Evolutionary conservation across 2,113 vertebrate species (phyloP).

Genomic region (Rattus rattus): DNA sequence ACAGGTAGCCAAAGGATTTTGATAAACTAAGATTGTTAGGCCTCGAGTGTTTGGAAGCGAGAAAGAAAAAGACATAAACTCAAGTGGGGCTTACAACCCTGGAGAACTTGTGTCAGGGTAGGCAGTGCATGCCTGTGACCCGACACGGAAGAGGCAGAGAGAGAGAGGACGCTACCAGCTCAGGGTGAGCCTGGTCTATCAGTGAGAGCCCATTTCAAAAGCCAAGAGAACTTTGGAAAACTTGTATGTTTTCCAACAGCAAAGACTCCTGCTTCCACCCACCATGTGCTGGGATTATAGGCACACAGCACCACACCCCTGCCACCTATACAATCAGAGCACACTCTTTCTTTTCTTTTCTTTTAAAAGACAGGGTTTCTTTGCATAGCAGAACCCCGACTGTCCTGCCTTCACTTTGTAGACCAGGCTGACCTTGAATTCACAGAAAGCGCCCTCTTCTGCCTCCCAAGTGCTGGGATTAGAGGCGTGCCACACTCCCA

Average conservation of each 20-base stretch:
- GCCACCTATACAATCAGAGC: not conserved
- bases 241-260: not conserved
- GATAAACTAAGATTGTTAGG: no score
- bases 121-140: not conserved
- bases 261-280: not conserved
- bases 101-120: not conserved
- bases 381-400: no score
- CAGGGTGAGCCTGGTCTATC: not conserved
- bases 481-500: no score
- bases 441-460: no score
- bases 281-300: not conserved
- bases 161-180: not conserved
- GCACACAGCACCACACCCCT: not conserved
- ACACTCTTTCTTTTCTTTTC: not conserved
- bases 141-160: not conserved
- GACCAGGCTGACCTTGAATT: no score
- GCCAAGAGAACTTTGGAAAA: not conserved
- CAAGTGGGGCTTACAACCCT: not conserved
- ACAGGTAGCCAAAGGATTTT: not conserved
- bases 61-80: not conserved
- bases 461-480: no score
- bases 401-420: no score
- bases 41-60: not conserved
- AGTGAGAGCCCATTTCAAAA: not conserved
- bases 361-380: not conserved